Conservation (phyloP, 2,113 vertebrate species). For the Leptosomus discolor region DNA sequence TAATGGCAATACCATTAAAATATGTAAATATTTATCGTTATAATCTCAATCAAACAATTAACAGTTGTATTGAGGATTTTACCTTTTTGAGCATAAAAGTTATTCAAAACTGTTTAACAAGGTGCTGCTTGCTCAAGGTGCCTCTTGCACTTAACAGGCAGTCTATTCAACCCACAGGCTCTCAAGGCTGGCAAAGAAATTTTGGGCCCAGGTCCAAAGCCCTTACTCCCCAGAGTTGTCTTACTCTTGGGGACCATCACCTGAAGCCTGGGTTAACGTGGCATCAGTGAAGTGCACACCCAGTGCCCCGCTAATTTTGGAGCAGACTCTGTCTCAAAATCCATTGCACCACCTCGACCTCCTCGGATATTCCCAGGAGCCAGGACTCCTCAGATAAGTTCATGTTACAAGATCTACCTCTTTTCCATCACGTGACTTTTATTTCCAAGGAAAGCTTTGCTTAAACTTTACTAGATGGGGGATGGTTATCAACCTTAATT, state of each 20-base stretch:
- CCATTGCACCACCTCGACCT: accelerated
- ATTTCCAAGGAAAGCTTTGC: not conserved
- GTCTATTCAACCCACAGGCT: not conserved
- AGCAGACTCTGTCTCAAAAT: not conserved
- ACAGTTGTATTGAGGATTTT: not conserved
- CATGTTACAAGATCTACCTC: not conserved
- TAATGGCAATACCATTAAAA: not conserved
- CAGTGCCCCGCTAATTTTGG: accelerated
- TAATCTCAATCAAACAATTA: not conserved
- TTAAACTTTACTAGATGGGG: not conserved
- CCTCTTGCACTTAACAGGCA: not conserved
- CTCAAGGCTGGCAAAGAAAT: not conserved
- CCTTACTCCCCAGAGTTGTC: not conserved
- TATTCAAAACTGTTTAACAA: not conserved
- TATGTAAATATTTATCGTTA: not conserved
- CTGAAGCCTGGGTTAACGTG: not conserved
- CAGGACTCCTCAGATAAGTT: not conserved
- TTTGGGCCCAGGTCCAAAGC: not conserved
- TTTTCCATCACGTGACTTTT: not conserved
- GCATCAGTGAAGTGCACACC: not conserved
- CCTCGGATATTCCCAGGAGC: not conserved
- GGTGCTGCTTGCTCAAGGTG: not conserved
- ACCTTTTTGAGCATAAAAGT: not conserved
- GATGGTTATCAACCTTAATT: not conserved
- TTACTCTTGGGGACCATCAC: not conserved